Evolutionary conservation across 2,888 invertebrate species (phyloP), one percentile per base, ranked within the genome.

Genomic region (Alloscopus bannaensis): DNA sequence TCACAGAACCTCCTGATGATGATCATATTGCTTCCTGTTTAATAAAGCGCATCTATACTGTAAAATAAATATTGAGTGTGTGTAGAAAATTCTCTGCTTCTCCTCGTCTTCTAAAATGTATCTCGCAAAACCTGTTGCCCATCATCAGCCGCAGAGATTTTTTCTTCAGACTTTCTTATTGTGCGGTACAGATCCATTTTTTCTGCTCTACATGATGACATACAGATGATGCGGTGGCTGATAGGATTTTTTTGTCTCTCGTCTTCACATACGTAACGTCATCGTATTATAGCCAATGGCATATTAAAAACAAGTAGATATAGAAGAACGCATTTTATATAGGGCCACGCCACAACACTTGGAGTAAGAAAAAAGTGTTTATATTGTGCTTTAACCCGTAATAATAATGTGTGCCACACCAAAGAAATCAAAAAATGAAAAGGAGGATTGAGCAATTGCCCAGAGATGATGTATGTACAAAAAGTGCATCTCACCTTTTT

Each of bases 141-240:
- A n/a, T n/a, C n/a, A n/a, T n/a, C n/a, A n/a, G n/a, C n/a, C n/a
- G 24, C 24, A 52, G 6, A 36, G 13, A 52, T 3, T 52, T 52
- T 6, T 47, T 6, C 18, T 13, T 47, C n/a, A n/a, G 47, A 4
- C 18, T 4, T 3, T 47, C 4, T n/a, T 20, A 20, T 20, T 47
- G 6, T 18, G 24, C 4, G 11, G 52, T 16, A n/a, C 3, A 47
- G 22, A 52, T 8, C 36, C 13, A 8, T 42, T 69, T 59, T 62
- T 72, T 60, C 42, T 72, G 65, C 73, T 73, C 73, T 73, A 73
- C 26, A 73, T 73, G 73, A 73, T 73, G 73, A 73, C 73, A 73
- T 57, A 50, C 26, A n/a, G 65, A 29, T 45, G 65, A 28, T 26
- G 42, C 3, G 40, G 42, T 16, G 13, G 24, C 18, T 59, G 20